phyloP scores from a whole-genome alignment of 1,140 invertebrate genomes.

The Formica exsecta region DNA sequence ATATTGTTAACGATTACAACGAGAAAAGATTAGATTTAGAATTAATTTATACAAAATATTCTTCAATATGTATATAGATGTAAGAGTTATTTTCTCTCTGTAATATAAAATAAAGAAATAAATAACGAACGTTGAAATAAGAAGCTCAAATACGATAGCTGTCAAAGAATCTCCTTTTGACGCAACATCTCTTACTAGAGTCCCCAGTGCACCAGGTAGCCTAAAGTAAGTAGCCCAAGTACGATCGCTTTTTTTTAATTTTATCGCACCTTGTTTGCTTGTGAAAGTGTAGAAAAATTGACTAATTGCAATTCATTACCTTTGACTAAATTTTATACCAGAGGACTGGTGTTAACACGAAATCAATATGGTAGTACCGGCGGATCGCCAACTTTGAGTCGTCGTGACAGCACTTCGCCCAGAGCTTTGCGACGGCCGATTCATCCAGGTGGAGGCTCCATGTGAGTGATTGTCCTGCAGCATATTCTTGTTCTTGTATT shows the following conservation, averaged over 20 bases:
- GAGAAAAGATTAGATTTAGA: slow-evolving; percentile 26
- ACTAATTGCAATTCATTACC: background rate
- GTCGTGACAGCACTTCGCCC: slow-evolving; percentile 85
- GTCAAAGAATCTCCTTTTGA: slow-evolving; percentile 44
- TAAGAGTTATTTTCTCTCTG: slow-evolving; percentile 72
- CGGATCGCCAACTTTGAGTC: slow-evolving; percentile 83
- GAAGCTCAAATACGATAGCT: slow-evolving; percentile 47
- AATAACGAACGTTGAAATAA: slow-evolving; percentile 64
- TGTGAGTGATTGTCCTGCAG: slow-evolving; percentile 85
- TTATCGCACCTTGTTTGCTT: background rate
- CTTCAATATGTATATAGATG: slow-evolving; percentile 62
- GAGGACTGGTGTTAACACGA: slow-evolving; percentile 85
- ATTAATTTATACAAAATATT: slow-evolving; percentile 58
- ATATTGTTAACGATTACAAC: slow-evolving; percentile 35
- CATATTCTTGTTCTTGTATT: slow-evolving; percentile 81
- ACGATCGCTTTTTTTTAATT: slow-evolving; percentile 11
- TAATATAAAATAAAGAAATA: slow-evolving; percentile 70
- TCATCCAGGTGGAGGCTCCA: slow-evolving; percentile 85
- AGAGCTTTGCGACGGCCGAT: slow-evolving; percentile 83
- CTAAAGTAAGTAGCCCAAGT: slow-evolving; percentile 85
- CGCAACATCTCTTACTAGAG: slow-evolving; percentile 87
- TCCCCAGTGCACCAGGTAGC: slow-evolving; percentile 90
- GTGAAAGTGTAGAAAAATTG: background rate
- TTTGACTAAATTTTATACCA: slow-evolving; percentile 50
- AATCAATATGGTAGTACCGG: slow-evolving; percentile 80